These are phyloP conservation scores for Lontra canadensis DNA, from an alignment of 2,113 vertebrate genomes.

Conservation along the genomic window DNA sequence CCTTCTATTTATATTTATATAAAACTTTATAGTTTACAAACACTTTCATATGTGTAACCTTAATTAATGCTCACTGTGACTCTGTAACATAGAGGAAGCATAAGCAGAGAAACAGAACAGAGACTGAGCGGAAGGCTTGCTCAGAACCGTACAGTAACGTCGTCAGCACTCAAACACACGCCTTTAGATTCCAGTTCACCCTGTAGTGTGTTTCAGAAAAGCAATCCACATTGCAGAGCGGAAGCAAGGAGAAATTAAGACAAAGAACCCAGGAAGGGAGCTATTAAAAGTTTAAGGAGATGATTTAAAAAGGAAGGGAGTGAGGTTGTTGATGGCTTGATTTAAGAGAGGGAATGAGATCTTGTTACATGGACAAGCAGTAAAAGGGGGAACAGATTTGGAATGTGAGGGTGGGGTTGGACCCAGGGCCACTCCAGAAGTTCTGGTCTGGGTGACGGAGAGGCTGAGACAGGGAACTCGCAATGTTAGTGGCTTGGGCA, in stretches of 20 bases:
- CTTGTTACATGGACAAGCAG: neutral
- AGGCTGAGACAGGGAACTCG: neutral
- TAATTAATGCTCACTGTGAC: constrained; percentile 52
- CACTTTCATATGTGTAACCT: constrained; percentile 39
- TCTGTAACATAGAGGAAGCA: neutral
- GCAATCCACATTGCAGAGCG: fast-evolving
- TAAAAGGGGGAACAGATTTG: neutral
- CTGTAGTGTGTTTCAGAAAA: neutral
- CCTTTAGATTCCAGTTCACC: neutral
- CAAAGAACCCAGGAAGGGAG: neutral
- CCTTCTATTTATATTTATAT: constrained; percentile 60
- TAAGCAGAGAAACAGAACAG: neutral
- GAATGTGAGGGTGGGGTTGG: neutral
- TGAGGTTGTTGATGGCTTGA: fast-evolving
- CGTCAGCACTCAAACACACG: neutral
- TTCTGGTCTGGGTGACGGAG: neutral
- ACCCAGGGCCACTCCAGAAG: too few relatives aligned
- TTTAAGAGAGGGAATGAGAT: neutral
- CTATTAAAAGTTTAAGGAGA: neutral
- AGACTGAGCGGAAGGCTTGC: neutral
- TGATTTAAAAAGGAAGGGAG: neutral
- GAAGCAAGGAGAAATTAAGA: neutral
- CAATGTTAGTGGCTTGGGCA: fast-evolving
- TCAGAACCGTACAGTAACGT: fast-evolving
- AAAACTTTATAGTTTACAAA: constrained; percentile 59